phyloP scores from a whole-genome alignment of 2,888 invertebrate genomes.

The Miltochrista miniata region DNA sequence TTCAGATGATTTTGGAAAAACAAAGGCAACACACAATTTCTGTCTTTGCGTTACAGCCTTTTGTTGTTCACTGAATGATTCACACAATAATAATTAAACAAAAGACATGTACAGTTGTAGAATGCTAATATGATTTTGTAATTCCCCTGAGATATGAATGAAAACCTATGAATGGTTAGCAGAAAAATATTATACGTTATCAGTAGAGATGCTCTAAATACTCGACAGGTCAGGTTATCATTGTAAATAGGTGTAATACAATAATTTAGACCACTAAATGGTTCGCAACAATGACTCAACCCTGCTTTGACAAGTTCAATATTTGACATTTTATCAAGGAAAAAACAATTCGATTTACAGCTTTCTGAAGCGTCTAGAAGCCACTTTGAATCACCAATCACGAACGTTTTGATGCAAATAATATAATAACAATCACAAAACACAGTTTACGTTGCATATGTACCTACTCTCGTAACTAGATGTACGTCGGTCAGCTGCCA shows the following conservation, averaged over 20 bases:
- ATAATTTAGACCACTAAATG: slow-evolving; percentile 55
- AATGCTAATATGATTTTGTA: slow-evolving; percentile 8
- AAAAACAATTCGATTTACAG: slow-evolving; percentile 70
- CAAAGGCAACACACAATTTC: slow-evolving; percentile 2
- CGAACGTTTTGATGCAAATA: slow-evolving; percentile 51
- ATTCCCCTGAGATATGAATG: slow-evolving; percentile 22
- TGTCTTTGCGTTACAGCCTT: slow-evolving; percentile 8
- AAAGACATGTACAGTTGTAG: slow-evolving; percentile 21
- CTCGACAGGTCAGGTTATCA: slow-evolving; percentile 49
- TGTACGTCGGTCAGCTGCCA: slow-evolving; percentile 82
- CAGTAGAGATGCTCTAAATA: slow-evolving; percentile 21
- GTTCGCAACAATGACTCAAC: slow-evolving; percentile 80
- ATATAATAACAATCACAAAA: slow-evolving; percentile 50
- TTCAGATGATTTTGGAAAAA: not conserved
- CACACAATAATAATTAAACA: slow-evolving; percentile 29
- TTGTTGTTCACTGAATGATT: slow-evolving; percentile 24
- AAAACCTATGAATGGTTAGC: slow-evolving; percentile 28
- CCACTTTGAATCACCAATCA: slow-evolving; percentile 43
- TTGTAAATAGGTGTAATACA: slow-evolving; percentile 48
- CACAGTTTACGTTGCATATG: slow-evolving; percentile 67
- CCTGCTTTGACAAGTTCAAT: slow-evolving; percentile 80
- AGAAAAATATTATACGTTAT: slow-evolving; percentile 15
- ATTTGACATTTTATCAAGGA: slow-evolving; percentile 77
- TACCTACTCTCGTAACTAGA: slow-evolving; percentile 74
- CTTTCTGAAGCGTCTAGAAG: slow-evolving; percentile 56